A percentile compares a stretch with the other conserved stretches of the same genome.
Conservation (phyloP, 2,113 vertebrate species). For the Siphamia tubifer region DNA sequence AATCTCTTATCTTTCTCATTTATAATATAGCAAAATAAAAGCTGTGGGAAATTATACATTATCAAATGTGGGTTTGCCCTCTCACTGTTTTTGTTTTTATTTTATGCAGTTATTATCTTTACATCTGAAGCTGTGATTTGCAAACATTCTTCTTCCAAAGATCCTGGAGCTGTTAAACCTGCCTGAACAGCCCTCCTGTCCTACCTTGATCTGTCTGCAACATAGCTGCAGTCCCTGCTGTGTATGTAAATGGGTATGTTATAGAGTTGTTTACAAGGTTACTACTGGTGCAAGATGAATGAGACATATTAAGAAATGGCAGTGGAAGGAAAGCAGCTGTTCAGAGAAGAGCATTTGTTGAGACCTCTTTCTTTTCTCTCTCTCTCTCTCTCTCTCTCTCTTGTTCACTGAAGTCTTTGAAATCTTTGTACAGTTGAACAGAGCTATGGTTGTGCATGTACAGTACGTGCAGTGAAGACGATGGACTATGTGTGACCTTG, state of each 20-base stretch:
- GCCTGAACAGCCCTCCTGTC: not conserved
- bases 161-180: slow-evolving; percentile 16
- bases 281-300: not conserved
- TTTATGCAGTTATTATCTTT: not conserved
- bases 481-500: not conserved
- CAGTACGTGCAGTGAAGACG: not conserved
- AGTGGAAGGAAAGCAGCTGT: not conserved
- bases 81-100: too few species aligned
- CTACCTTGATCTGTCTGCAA: not conserved
- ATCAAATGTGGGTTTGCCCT: not conserved
- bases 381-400: too few species aligned
- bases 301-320: not conserved
- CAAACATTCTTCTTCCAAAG: not conserved
- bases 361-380: too few species aligned
- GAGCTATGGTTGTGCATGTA: not conserved
- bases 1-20: not conserved
- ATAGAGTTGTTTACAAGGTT: not conserved
- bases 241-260: not conserved
- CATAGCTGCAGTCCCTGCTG: not conserved
- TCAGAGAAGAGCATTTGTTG: not conserved
- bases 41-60: not conserved
- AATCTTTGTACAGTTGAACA: not conserved
- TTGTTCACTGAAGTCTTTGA: not conserved
- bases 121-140: not conserved
- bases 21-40: not conserved